Evolutionary conservation across 2,797 vertebrate genomes (phyloP).

Genomic region (Pseudomugil tenellus): DNA sequence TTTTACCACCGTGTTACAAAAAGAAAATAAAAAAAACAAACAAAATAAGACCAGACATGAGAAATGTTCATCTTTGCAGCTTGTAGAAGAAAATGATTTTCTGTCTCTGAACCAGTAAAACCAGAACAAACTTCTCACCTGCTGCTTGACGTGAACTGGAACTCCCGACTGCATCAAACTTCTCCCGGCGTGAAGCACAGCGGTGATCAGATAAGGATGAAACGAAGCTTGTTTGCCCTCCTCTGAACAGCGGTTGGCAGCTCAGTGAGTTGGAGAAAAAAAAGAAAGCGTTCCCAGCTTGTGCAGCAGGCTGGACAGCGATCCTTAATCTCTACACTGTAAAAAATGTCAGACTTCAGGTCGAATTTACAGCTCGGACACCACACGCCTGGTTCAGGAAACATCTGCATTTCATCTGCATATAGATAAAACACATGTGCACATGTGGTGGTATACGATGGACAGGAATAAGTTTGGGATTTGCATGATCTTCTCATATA

Average conservation of each 20-base stretch:
- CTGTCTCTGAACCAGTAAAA: no score
- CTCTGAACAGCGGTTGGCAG: constrained; percentile 37
- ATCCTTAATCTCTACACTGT: constrained; percentile 41
- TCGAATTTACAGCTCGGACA: neutral
- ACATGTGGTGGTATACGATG: no score
- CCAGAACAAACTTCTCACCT: neutral
- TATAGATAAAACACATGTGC: no score
- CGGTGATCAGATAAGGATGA: constrained; percentile 25
- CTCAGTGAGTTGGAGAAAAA: constrained; percentile 15
- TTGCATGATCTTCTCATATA: no score
- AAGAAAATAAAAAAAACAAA: no score
- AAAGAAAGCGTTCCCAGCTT: constrained; percentile 24
- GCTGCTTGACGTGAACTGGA: neutral
- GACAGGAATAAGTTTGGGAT: no score
- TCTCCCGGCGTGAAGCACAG: constrained; percentile 16
- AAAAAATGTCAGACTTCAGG: constrained; percentile 19
- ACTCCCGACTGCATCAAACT: constrained; percentile 25
- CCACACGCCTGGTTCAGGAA: no score
- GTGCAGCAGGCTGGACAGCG: constrained; percentile 37
- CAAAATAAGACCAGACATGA: no score
- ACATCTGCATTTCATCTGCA: no score
- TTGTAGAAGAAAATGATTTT: no score
- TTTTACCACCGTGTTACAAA: no score
- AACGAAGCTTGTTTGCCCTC: constrained; percentile 5
- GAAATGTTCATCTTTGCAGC: no score